Evolutionary conservation across 2,797 vertebrate species (phyloP), one percentile per base, ranked within the genome.

Genomic region (Ibycter americanus): DNA sequence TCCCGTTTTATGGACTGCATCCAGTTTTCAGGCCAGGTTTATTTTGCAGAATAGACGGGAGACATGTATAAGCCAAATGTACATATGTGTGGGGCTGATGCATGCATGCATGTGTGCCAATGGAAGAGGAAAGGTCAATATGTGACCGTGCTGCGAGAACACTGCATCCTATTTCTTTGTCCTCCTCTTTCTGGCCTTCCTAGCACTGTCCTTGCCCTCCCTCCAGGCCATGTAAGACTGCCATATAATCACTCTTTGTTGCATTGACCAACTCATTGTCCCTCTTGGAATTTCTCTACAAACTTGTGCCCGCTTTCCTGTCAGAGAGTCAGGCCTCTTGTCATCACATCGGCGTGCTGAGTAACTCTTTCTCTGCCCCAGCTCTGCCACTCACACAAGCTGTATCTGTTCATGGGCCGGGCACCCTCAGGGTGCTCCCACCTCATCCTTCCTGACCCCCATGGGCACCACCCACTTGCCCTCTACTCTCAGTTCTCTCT

Each of bases 61-160:
- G n/a, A 47, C 20, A 15, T 0, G 0, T 58, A 23, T 31, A 76
- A 83, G 18, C 29, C 36, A 18, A 61, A 71, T 22, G 20, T 34
- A 29, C 3, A 2, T 56, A 31, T 5, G 32, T 38, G 12, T 2
- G 4, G 18, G 27, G 25, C 26, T 44, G 29, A 54, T 38, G 56
- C 8, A 11, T 32, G 34, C 14, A 18, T 9, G 4, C 2, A 0
- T 21, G 40, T 17, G 8, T 47, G 14, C 2, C 5, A 67, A 63
- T 54, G 8, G 47, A 71, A 71, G 40, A 73, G 14, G 9, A 78
- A 10, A 6, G 6, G 8, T 47, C 59, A 36, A 19, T 27, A 47
- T 19, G 38, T 81, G 38, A 27, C 26, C 58, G 42, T 1, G 3
- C 40, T 77, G 52, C 0, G 2, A 68, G 49, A 87, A 46, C 13